Evolutionary conservation across 2,113 vertebrate genomes (phyloP).

Genomic region (Myrmecobius fasciatus): DNA sequence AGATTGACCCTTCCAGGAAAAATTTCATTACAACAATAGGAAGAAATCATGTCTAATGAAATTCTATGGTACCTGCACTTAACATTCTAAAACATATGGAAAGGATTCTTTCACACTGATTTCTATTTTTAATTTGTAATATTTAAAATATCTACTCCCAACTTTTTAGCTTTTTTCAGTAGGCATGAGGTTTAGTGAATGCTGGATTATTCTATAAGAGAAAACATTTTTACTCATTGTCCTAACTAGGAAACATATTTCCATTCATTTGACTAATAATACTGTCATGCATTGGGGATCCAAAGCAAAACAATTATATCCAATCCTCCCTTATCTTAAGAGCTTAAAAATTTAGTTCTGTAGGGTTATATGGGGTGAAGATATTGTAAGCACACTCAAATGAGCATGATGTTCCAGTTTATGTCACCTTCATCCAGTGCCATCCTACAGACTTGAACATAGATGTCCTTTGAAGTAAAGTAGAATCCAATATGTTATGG

Average conservation of each 20-base stretch:
- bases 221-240: slow-evolving; percentile 16
- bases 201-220: neutral
- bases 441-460: neutral
- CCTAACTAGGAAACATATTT: neutral
- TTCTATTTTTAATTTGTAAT: slow-evolving; percentile 39
- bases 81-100: neutral
- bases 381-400: neutral
- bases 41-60: neutral
- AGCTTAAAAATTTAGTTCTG: neutral
- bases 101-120: neutral
- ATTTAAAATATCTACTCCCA: neutral
- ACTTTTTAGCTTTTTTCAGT: slow-evolving; percentile 38
- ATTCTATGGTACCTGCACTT: neutral
- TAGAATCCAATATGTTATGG: neutral
- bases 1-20: neutral
- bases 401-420: neutral
- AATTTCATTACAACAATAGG: neutral
- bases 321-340: neutral
- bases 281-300: neutral
- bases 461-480: neutral
- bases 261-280: neutral
- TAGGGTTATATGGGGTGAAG: neutral
- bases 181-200: neutral
- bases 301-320: neutral
- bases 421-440: neutral